Conservation (phyloP, 2,113 vertebrate species). For the Caranx ignobilis region DNA sequence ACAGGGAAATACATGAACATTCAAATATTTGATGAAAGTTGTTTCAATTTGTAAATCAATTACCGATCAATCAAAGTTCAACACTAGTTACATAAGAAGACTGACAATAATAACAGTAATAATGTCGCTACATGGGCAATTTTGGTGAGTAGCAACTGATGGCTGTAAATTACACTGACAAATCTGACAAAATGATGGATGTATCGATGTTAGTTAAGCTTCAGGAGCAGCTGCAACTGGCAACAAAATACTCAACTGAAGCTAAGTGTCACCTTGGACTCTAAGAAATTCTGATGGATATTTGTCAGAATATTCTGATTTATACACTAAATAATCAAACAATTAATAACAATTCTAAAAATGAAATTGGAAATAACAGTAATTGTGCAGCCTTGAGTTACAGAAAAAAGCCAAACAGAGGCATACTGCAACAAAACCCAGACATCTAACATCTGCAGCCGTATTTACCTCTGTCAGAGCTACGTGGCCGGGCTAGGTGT, state of each 20-base stretch:
- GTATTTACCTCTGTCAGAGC: constrained; percentile 11
- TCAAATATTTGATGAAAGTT: not conserved
- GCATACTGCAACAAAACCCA: not conserved
- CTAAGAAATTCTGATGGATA: too few relatives aligned
- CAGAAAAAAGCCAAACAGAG: not conserved
- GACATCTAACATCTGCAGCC: not conserved
- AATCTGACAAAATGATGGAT: too few relatives aligned
- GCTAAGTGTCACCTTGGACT: not conserved
- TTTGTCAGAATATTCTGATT: not conserved
- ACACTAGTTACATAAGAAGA: too few relatives aligned
- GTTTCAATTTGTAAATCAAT: not conserved
- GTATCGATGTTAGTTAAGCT: not conserved
- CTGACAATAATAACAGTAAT: too few relatives aligned
- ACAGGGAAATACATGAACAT: not conserved
- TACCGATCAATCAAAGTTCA: too few relatives aligned
- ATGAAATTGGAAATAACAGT: not conserved
- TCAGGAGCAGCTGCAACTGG: too few relatives aligned
- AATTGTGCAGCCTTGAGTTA: not conserved
- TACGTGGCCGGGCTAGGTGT: constrained; percentile 7
- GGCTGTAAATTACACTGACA: too few relatives aligned
- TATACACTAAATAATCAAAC: not conserved
- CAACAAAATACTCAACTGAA: not conserved
- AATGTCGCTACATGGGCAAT: too few relatives aligned
- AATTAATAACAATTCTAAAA: not conserved
- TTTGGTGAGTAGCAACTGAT: too few relatives aligned